Evolutionary conservation across 2,797 vertebrate genomes (phyloP), one percentile per base, ranked within the genome.

Genomic region (Champsocephalus esox): DNA sequence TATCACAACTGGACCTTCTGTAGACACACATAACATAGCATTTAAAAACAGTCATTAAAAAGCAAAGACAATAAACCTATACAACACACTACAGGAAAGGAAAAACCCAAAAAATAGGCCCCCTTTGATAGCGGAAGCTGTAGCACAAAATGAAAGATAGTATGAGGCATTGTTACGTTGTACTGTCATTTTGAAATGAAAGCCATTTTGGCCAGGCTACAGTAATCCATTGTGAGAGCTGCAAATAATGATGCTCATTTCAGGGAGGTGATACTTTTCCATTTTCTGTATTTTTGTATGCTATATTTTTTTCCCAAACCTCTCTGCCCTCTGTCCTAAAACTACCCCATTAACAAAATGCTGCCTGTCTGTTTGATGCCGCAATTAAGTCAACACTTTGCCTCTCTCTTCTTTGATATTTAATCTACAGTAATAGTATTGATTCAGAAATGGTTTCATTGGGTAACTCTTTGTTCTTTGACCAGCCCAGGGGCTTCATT

Each of bases 261-360:
- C 63, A 79, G 48, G 21, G 63, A 80, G 80, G 73, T 84, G 77
- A 83, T 78, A 66, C 70, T 83, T 45, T 89, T 81, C 79, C 76
- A 85, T 88, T 85, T 90, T 79, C 68, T 77, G 46, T 80, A 16
- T 83, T 85, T 87, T 80, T 43, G 65, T 70, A 12, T 72, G 61
- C 16, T 34, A 17, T 57, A 10, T 69, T 65, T 67, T 48, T 63
- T 66, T 28, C 14, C 24, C 24, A 13, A 32, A 34, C 8, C 49
- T 61, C 10, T 24, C 21, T 64, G 32, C 70, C 52, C 61, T 79
- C 50, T 80, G 14, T 71, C 56, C 65, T 72, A 76, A 61, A 76
- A 45, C 75, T 59, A n/a, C 49, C 51, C 72, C 60, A 85, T 83
- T 82, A 85, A 73, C 60, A 76, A 80, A 89, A 70, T 76, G 62